Conservation (phyloP, 2,888 invertebrate species). For the Drosophila diplacantha region DNA sequence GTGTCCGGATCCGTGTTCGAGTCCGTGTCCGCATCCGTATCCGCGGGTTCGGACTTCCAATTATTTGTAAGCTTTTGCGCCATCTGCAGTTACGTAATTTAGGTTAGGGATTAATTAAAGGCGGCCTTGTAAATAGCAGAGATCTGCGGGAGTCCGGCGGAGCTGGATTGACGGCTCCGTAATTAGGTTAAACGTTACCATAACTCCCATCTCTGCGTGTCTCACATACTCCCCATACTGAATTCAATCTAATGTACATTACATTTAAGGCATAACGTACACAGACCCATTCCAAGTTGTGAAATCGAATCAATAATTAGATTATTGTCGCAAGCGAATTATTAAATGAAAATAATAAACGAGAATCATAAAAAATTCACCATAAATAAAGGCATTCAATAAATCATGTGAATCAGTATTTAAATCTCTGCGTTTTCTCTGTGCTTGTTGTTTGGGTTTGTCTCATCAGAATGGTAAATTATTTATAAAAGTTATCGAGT, state of each 20-base stretch:
- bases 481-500: conserved; percentile 24
- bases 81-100: conserved; percentile 69
- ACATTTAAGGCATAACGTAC: conserved; percentile 17
- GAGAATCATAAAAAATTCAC: conserved; percentile 51
- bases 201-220: conserved; percentile 35
- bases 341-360: conserved; percentile 38
- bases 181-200: conserved; percentile 62
- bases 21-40: conserved; percentile 3
- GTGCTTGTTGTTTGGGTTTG: background rate
- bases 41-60: conserved; percentile 54
- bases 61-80: conserved; percentile 69
- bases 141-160: conserved; percentile 6
- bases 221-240: conserved; percentile 32
- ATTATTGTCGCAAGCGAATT: conserved; percentile 53
- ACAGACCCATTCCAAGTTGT: conserved; percentile 65
- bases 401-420: conserved; percentile 36
- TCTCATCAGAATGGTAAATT: conserved; percentile 24
- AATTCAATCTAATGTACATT: conserved; percentile 34
- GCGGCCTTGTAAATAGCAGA: conserved; percentile 62
- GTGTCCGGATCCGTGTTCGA: background rate
- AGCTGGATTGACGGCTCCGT: conserved; percentile 48
- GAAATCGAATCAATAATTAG: conserved; percentile 74
- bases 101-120: conserved; percentile 71
- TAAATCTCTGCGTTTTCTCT: conserved; percentile 24
- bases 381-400: conserved; percentile 43